Conservation (phyloP, 2,797 vertebrate species). For the Darevskia nairensis region DNA sequence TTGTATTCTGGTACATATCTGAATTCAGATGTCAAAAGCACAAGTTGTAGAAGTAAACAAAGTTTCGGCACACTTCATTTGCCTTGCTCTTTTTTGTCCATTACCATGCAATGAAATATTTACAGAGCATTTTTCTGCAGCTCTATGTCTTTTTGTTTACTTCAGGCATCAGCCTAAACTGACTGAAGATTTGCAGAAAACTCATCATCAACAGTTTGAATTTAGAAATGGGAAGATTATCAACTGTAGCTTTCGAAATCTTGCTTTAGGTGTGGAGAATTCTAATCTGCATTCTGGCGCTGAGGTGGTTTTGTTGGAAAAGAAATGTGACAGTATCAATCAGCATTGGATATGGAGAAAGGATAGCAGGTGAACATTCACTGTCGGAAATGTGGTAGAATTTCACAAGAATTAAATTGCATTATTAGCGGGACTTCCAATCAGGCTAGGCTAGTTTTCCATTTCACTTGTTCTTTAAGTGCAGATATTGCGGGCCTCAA, state of each 20-base stretch:
- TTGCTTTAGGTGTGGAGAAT: constrained; percentile 45
- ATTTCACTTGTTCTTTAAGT: constrained; percentile 6
- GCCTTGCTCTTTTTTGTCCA: background rate
- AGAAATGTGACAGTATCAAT: constrained; percentile 39
- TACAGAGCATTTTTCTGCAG: background rate
- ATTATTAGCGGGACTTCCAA: background rate
- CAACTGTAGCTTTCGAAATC: constrained; percentile 35
- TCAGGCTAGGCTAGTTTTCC: background rate
- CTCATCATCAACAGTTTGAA: constrained; percentile 62
- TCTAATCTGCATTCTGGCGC: constrained; percentile 25
- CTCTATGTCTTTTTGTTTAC: constrained; percentile 48
- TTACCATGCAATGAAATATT: background rate
- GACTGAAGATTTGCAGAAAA: constrained; percentile 29
- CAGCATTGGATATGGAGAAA: constrained; percentile 53
- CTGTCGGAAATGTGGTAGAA: background rate
- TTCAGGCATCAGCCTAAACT: constrained; percentile 52
- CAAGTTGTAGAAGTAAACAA: background rate
- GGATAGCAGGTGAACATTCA: constrained; percentile 43
- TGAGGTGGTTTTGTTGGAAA: constrained; percentile 50
- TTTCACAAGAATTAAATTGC: background rate
- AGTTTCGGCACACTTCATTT: background rate
- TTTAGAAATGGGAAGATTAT: constrained; percentile 63
- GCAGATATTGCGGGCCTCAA: background rate
- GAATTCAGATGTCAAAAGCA: background rate
- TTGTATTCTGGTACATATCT: background rate